These are phyloP conservation scores for Neotoxoptera formosana DNA, from an alignment of 1,140 invertebrate species.

Conservation along the genomic window DNA sequence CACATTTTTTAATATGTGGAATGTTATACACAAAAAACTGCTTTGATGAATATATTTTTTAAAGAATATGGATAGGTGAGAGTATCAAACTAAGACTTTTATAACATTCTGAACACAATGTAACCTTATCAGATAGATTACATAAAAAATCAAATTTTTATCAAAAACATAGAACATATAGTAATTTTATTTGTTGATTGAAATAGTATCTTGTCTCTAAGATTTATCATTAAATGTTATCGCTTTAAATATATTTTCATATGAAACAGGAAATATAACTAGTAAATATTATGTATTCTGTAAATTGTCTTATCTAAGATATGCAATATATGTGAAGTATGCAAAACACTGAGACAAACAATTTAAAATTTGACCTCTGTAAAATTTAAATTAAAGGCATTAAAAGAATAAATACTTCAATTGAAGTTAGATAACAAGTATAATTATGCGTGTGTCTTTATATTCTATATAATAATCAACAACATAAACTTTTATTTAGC, in stretches of 20 bases:
- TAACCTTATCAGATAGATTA: neutral
- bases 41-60: neutral
- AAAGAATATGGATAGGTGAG: neutral
- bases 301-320: neutral
- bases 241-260: neutral
- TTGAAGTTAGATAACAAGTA: neutral
- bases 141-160: neutral
- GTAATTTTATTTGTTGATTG: neutral
- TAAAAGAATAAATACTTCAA: neutral
- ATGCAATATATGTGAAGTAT: neutral
- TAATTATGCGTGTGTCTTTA: neutral
- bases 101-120: neutral
- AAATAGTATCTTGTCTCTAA: neutral
- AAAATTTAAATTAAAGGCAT: neutral
- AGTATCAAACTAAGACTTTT: neutral
- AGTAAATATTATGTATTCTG: constrained; percentile 13
- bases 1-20: too few species aligned
- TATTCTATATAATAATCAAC: neutral
- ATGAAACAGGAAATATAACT: neutral
- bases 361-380: neutral
- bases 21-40: neutral
- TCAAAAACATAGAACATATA: neutral
- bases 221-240: neutral
- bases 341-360: neutral
- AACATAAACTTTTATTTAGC: neutral